These are phyloP conservation scores for Meloidogyne floridensis DNA, from an alignment of 1,140 invertebrate species.

Conservation along the genomic window DNA sequence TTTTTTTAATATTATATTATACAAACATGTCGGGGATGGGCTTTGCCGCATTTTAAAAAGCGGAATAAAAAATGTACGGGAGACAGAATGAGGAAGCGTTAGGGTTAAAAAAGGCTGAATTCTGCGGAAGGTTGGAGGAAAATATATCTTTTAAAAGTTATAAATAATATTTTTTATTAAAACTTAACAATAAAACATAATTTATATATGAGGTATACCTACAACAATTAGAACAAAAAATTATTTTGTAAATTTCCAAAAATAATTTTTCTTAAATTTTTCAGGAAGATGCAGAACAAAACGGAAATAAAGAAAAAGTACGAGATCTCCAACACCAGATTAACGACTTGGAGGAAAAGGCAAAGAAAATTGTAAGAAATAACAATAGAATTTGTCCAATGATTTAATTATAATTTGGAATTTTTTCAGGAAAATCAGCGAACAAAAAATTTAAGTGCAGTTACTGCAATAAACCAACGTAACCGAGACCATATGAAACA, in stretches of 20 bases:
- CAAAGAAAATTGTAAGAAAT: constrained; percentile 26
- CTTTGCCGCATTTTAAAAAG: not conserved
- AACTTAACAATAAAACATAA: too few relatives aligned
- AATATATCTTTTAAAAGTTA: not conserved
- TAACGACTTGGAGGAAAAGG: constrained; percentile 43
- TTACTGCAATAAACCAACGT: constrained; percentile 49
- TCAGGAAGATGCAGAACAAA: constrained; percentile 48
- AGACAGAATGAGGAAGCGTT: too few relatives aligned
- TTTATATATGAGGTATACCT: too few relatives aligned
- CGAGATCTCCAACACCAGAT: constrained; percentile 49
- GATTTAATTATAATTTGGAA: not conserved
- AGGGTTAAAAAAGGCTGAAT: too few relatives aligned
- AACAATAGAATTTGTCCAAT: not conserved
- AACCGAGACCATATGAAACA: constrained; percentile 56
- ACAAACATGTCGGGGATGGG: not conserved
- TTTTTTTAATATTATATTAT: not conserved
- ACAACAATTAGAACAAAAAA: too few relatives aligned
- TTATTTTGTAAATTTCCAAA: too few relatives aligned
- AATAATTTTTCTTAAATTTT: not conserved
- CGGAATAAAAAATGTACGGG: too few relatives aligned
- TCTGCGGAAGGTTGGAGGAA: not conserved
- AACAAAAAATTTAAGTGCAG: constrained; percentile 32
- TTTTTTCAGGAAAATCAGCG: constrained; percentile 36
- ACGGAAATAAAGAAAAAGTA: constrained; percentile 25
- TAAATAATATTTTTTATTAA: not conserved